These are phyloP conservation scores for Sebastes aleutianus DNA, from an alignment of 2,797 vertebrate genomes.

Conservation along the genomic window DNA sequence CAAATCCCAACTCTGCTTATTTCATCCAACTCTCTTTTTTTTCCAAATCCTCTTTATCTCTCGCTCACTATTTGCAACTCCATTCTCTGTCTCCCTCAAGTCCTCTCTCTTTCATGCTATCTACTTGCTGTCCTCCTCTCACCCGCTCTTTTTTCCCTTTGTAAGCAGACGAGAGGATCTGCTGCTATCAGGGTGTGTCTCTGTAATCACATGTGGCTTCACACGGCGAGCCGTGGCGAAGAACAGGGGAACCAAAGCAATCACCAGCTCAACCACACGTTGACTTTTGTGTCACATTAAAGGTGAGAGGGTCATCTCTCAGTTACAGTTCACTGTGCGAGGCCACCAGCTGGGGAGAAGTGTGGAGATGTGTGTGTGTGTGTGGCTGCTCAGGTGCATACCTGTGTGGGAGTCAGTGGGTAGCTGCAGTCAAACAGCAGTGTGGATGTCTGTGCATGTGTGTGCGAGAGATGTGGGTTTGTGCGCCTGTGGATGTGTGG, in stretches of 20 bases:
- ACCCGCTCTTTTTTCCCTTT: conserved; percentile 1
- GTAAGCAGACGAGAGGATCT: background rate
- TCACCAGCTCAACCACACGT: conserved; percentile 33
- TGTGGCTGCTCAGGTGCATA: conserved; percentile 13
- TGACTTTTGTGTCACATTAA: conserved; percentile 48
- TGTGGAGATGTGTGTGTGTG: background rate
- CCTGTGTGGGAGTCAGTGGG: background rate
- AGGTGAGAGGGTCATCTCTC: conserved; percentile 60
- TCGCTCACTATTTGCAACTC: conserved; percentile 29
- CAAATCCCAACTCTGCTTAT: conserved; percentile 15
- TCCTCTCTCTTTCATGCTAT: background rate
- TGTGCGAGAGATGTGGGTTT: background rate
- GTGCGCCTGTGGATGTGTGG: background rate
- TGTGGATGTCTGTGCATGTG: background rate
- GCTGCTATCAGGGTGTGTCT: conserved; percentile 35
- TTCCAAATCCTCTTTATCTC: conserved; percentile 36
- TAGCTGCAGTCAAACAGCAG: background rate
- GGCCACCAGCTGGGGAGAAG: conserved; percentile 28
- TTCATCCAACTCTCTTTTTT: conserved; percentile 15
- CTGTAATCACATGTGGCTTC: conserved; percentile 48
- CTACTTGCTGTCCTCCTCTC: conserved; percentile 1
- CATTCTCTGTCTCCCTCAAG: conserved; percentile 7
- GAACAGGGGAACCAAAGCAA: conserved; percentile 39
- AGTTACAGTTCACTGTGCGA: conserved; percentile 37
- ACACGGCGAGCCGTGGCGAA: conserved; percentile 21